A percentile compares a stretch with the other conserved stretches of the same genome.
These are phyloP conservation scores for Eupithecia inturbata DNA, from an alignment of 2,888 invertebrate species.

Conservation along the genomic window DNA sequence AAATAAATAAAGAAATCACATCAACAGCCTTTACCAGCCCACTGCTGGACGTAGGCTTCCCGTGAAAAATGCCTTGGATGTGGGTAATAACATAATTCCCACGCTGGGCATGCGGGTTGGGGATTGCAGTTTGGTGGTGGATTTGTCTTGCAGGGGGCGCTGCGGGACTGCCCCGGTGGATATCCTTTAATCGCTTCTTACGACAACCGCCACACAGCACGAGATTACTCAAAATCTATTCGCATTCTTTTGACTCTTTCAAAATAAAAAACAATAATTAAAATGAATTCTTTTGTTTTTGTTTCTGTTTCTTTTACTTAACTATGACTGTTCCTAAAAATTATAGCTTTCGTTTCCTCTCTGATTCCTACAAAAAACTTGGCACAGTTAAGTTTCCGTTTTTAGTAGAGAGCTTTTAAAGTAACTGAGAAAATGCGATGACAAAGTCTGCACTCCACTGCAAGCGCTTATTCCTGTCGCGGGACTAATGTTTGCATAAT, in stretches of 20 bases:
- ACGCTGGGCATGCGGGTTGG: no score
- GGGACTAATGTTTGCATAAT: conserved; percentile 8
- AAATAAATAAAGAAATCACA: no score
- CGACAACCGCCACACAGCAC: neutral
- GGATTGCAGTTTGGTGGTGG: no score
- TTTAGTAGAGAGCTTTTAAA: conserved; percentile 33
- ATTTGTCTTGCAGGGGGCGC: no score
- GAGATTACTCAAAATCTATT: neutral
- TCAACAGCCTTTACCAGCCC: neutral
- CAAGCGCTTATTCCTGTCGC: neutral
- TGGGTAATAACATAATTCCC: neutral
- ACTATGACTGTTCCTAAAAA: conserved; percentile 1
- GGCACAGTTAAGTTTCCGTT: conserved; percentile 20
- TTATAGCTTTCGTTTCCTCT: neutral
- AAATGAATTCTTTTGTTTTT: neutral
- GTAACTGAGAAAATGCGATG: conserved; percentile 24
- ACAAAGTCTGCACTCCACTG: neutral
- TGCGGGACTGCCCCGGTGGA: no score
- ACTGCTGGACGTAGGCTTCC: neutral
- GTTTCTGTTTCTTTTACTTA: no score
- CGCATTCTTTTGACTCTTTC: neutral
- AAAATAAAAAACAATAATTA: neutral
- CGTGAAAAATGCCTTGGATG: neutral
- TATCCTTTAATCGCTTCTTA: no score
- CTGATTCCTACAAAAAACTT: conserved; percentile 18